phyloP scores from a whole-genome alignment of 2,797 vertebrate species.

The Avahi laniger region DNA sequence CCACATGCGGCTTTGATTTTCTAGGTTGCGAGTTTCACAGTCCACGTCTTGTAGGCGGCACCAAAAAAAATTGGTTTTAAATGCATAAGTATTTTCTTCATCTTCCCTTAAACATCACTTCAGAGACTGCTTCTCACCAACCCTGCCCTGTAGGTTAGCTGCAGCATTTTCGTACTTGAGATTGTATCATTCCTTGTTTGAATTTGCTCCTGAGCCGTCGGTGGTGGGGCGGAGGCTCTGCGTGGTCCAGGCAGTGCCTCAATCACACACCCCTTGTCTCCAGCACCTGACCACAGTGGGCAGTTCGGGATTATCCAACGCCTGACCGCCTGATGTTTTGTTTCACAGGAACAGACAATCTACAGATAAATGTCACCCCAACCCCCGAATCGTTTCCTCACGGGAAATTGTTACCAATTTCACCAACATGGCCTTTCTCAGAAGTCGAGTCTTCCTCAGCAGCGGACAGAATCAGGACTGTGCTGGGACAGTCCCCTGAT shows the following conservation, averaged over 20 bases:
- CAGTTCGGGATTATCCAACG: not conserved
- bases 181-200: not conserved
- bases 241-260: not conserved
- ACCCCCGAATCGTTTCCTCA: constrained; percentile 84
- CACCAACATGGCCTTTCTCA: constrained; percentile 87
- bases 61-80: not conserved
- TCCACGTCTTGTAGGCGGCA: not conserved
- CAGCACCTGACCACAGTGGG: not conserved
- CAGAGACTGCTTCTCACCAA: not conserved
- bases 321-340: constrained; percentile 53
- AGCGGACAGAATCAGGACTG: constrained; percentile 74
- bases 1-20: not conserved
- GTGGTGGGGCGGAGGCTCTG: not conserved
- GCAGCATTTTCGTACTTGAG: not conserved
- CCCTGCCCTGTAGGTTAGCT: not conserved
- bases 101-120: not conserved
- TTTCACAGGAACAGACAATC: constrained; percentile 79
- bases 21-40: not conserved
- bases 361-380: constrained; percentile 78
- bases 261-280: not conserved
- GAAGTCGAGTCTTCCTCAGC: constrained; percentile 87
- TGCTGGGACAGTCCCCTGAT: constrained; percentile 77
- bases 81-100: not conserved
- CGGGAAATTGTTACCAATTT: constrained; percentile 82
- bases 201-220: not conserved